Evolutionary conservation across 2,113 vertebrate species (phyloP), one percentile per base, ranked within the genome.

Genomic region (Tychaedon coryphoeus): DNA sequence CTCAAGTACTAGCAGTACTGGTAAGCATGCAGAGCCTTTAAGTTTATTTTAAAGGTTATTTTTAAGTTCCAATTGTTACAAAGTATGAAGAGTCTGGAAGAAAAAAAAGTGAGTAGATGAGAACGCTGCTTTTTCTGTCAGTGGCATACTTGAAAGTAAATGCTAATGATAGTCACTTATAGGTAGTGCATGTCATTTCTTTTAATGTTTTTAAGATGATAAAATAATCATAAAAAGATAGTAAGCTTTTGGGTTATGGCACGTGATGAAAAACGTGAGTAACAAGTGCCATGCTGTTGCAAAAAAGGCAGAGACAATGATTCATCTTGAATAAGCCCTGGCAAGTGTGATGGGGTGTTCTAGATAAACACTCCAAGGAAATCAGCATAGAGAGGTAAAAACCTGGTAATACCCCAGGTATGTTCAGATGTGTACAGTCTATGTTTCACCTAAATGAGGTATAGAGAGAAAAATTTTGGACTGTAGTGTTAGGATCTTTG

Each of bases 201-300:
- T 90, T 86, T 76, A 66, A 62, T 74, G 57, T 70, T 89, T 93
- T 93, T 91, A 64, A 91, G 71, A 74, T 85, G 53, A 93, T 86
- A 86, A 96, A 86, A 75, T 85, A 94, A 89, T 74, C 80, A 82
- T 85, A 90, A 92, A 89, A 94, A 74, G 40, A 73, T 48, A 90
- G 9, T 91, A 19, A 25, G 45, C 58, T 61, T 83, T 33, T 71
- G 56, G 34, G 18, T 88, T 96, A 60, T 53, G 28, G 34, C 1
- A 0, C 38, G 15, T 36, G 67, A 80, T 74, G 56, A 51, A 66
- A 88, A 92, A 86, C 0, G 0, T 75, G 74, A 94, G 20, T 38
- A 36, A 80, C 76, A 86, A 83, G 58, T 45, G 36, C 56, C 20
- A 5, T 5, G 22, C n/a, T 50, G 31, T 33, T 92, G 53, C 48